phyloP scores from a whole-genome alignment of 2,888 invertebrate species.

The Eristalinus aeneus region DNA sequence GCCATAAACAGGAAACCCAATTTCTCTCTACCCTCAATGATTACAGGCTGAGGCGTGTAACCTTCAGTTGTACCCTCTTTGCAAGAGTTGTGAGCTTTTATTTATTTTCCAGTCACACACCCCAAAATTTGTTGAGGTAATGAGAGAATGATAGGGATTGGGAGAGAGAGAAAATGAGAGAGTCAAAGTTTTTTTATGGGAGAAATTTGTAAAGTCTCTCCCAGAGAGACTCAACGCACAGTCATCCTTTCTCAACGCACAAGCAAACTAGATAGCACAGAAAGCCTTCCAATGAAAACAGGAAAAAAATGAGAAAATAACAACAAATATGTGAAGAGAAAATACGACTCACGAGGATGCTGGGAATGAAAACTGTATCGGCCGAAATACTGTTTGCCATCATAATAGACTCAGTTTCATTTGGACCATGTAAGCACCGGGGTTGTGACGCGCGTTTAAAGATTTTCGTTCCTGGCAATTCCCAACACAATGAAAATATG shows the following conservation, averaged over 20 bases:
- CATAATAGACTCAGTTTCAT: constrained; percentile 69
- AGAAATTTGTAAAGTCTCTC: neutral
- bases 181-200: neutral
- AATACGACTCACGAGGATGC: constrained; percentile 46
- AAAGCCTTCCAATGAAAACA: constrained; percentile 19
- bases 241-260: constrained; percentile 54
- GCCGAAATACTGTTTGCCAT: constrained; percentile 66
- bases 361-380: constrained; percentile 66
- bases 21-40: neutral
- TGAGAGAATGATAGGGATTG: neutral
- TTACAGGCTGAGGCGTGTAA: constrained; percentile 20
- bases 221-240: constrained; percentile 30
- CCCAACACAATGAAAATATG: constrained; percentile 3
- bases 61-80: constrained; percentile 65
- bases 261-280: constrained; percentile 9
- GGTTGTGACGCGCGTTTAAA: constrained; percentile 64
- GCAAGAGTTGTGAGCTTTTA: constrained; percentile 39
- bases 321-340: constrained; percentile 14
- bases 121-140: constrained; percentile 63
- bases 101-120: constrained; percentile 56
- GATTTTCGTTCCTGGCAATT: constrained; percentile 13
- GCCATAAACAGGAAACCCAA: constrained; percentile 12
- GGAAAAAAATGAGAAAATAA: constrained; percentile 9
- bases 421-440: constrained; percentile 70
- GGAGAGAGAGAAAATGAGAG: too few relatives aligned